Evolutionary conservation across 1,140 invertebrate genomes (phyloP).

Genomic region (Heliconius eleuchia): DNA sequence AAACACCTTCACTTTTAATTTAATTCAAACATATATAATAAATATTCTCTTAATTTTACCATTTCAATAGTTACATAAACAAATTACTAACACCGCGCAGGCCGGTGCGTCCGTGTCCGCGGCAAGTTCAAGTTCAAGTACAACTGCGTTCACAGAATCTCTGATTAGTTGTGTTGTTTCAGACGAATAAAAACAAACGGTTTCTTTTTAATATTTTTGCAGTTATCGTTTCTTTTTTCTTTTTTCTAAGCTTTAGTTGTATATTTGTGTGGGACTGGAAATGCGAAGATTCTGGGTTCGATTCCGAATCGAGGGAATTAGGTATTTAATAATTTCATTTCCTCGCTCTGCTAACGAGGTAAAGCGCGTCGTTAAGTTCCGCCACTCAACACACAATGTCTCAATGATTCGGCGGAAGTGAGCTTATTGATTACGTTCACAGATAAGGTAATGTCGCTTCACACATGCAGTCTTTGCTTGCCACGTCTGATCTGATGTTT

Average conservation of each 20-base stretch:
- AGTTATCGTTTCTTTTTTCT: background rate
- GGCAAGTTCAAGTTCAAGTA: slow-evolving; percentile 6
- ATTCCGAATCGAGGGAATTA: too few species aligned
- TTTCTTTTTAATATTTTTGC: background rate
- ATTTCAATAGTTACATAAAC: too few species aligned
- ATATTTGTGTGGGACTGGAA: too few species aligned
- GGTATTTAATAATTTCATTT: too few species aligned
- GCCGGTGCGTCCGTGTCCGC: background rate
- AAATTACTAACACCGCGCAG: background rate
- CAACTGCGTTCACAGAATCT: background rate
- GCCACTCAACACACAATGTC: too few species aligned
- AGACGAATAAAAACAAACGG: background rate
- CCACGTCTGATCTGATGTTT: background rate
- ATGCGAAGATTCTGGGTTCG: too few species aligned
- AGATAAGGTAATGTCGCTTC: background rate
- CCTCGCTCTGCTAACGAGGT: too few species aligned
- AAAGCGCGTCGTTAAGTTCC: too few species aligned
- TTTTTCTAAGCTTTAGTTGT: background rate
- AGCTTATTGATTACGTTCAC: background rate
- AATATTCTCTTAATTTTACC: too few species aligned
- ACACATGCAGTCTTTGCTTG: background rate
- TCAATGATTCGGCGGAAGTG: too few species aligned
- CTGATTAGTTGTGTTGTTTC: background rate
- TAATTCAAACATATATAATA: too few species aligned
- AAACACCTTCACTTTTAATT: too few species aligned